These are phyloP conservation scores for Trissolcus japonicus DNA, from an alignment of 2,888 invertebrate genomes.

Conservation along the genomic window DNA sequence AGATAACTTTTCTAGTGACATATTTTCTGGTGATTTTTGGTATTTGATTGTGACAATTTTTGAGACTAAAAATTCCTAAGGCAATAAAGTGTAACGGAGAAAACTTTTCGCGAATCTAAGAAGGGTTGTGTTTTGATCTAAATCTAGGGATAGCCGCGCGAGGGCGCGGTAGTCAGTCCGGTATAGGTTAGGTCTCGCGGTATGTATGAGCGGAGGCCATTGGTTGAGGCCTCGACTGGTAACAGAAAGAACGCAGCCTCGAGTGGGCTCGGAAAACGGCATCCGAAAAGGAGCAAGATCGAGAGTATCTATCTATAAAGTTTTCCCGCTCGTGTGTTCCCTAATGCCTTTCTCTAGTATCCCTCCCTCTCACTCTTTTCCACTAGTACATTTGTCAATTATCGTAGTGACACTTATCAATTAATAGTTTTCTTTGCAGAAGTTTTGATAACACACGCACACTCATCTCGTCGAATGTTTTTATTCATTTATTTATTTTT, in stretches of 20 bases:
- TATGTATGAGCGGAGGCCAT: not conserved
- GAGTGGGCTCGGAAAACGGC: slow-evolving; percentile 36
- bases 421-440: no score
- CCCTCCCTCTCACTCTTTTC: not conserved
- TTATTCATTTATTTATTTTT: no score
- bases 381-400: no score
- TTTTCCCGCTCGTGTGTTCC: slow-evolving; percentile 2
- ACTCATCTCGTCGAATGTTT: slow-evolving; percentile 74
- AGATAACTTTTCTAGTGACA: no score
- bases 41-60: no score
- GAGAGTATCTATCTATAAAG: slow-evolving; percentile 38
- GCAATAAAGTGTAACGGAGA: no score
- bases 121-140: not conserved
- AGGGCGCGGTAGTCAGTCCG: slow-evolving; percentile 62
- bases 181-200: slow-evolving; percentile 63
- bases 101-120: no score
- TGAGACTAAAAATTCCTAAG: no score
- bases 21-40: no score
- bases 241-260: slow-evolving; percentile 6
- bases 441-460: slow-evolving; percentile 69
- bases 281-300: slow-evolving; percentile 54
- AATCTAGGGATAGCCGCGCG: slow-evolving; percentile 20
- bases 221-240: no score
- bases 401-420: no score
- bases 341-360: slow-evolving; percentile 30